Conservation (phyloP, 1,140 invertebrate species). For the Lerema accius region DNA sequence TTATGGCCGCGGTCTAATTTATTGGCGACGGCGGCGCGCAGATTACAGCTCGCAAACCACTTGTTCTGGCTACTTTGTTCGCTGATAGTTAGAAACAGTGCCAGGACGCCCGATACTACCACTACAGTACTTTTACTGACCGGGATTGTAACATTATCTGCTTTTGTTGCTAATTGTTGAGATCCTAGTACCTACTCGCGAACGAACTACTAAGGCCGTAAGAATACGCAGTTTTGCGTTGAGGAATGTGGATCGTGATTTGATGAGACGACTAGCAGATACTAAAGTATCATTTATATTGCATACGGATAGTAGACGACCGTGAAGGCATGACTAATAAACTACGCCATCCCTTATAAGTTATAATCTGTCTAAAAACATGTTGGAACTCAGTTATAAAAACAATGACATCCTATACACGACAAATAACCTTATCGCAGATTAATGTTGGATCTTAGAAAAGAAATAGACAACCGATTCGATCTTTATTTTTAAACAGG, state of each 20-base stretch:
- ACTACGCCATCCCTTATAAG: no score
- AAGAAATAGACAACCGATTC: no score
- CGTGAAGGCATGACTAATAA: no score
- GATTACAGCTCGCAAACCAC: constrained; percentile 40
- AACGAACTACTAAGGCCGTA: not conserved
- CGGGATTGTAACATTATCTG: constrained; percentile 9
- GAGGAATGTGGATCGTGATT: not conserved
- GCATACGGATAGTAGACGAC: no score
- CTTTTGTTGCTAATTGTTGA: constrained; percentile 19
- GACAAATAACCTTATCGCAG: no score
- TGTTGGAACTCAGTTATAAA: no score
- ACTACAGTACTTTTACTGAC: not conserved
- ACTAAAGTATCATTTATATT: no score
- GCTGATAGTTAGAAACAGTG: constrained; percentile 24
- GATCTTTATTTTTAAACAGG: no score
- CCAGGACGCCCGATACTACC: not conserved
- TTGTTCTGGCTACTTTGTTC: constrained; percentile 39
- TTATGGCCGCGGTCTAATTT: constrained; percentile 52
- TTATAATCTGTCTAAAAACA: no score
- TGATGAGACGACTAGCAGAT: no score
- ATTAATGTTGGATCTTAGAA: no score
- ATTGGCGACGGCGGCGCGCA: constrained; percentile 41
- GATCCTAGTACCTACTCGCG: not conserved
- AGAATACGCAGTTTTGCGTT: not conserved
- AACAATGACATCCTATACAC: no score